Evolutionary conservation across 2,113 vertebrate genomes (phyloP).

Genomic region (Aegotheles bennettii): DNA sequence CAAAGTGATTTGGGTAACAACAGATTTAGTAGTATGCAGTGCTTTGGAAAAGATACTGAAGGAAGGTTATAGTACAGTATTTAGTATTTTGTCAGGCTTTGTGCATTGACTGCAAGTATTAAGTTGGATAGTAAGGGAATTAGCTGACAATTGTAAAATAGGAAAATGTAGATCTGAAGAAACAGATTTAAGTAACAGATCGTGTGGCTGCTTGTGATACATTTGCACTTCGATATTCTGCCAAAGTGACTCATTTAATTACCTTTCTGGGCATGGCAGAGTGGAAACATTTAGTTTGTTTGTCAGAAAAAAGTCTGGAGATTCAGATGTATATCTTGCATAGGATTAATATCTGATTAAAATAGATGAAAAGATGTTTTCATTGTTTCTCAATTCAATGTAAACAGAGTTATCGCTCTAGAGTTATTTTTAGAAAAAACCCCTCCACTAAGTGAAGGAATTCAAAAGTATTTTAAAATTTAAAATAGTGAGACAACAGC

Average conservation of each 20-base stretch:
- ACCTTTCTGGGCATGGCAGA: background rate
- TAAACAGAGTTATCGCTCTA: background rate
- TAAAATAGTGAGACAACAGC: background rate
- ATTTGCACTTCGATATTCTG: background rate
- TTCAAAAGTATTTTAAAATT: background rate
- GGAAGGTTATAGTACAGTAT: background rate
- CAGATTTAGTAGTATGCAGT: background rate
- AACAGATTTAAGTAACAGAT: background rate
- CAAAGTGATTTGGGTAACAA: background rate
- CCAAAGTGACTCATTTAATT: background rate
- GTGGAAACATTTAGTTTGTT: background rate
- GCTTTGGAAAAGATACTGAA: background rate
- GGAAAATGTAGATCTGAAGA: background rate
- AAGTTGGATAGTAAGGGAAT: background rate
- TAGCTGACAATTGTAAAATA: background rate
- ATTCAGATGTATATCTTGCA: background rate
- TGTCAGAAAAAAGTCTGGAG: background rate
- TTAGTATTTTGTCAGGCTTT: background rate
- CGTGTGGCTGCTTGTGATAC: background rate
- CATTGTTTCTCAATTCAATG: background rate
- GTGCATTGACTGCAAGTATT: background rate
- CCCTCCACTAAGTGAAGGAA: background rate
- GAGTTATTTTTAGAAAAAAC: background rate
- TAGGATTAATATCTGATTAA: background rate
- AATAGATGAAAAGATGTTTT: background rate